Base-by-base conservation (phyloP, 2,888 invertebrate genomes). In the Busseola fusca region DNA sequence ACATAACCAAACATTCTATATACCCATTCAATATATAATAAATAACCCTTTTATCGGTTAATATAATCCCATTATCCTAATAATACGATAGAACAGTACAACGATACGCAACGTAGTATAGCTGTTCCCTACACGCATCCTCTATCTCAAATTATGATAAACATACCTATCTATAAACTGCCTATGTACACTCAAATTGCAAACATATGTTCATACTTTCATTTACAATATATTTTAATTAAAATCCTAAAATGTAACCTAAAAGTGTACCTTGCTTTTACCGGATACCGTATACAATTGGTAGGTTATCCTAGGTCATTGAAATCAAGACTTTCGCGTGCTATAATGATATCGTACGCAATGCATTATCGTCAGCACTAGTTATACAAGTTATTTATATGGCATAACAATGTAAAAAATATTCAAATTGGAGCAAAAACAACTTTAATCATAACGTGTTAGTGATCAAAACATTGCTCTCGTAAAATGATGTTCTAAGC, bases 291-390 rank as follows among this genome's bases (percentile, higher is more conserved):
- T 73, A 84, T 82, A 87, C 85, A 87, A 87, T 87, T 87, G 88
- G 89, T 91, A 91, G 92, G 93, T 92, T 94, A 94, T 87, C 94
- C 93, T 94, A 94, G 95, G 94, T 94, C 94, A 94, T 92, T 90
- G 88, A 89, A 89, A 86, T 83, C 86, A 78, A 84, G 88, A 93
- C 93, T 94, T 93, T 94, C 92, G 89, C 91, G 88, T 82, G 83
- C 84, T 87, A 84, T 87, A 87, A 87, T 90, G 84, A 87, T 91
- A 90, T 87, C 86, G 84, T 86, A 89, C 84, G 87, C 86, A 85
- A 83, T 89, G 88, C 87, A 88, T 84, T 89, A 88, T 89, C 88
- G 88, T 91, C 89, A 87, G 87, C 85, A 88, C 84, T 87, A 83
- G 87, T 86, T 88, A 87, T 74, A 87, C 83, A 85, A 84, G 84